Evolutionary conservation across 2,797 vertebrate species (phyloP).

Genomic region (Pogonophryne albipinna): DNA sequence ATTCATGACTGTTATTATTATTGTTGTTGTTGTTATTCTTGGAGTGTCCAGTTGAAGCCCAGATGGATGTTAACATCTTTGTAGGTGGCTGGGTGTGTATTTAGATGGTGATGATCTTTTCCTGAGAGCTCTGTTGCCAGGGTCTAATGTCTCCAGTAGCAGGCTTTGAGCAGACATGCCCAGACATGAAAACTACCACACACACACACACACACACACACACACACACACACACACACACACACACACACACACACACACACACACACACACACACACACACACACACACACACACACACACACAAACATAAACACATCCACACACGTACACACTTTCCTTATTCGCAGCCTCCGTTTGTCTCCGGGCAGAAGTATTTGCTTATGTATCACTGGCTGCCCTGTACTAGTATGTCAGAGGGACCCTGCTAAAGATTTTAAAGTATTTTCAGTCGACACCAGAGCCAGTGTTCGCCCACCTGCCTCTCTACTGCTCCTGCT

Average conservation of each 20-base stretch:
- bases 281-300: constrained; percentile 8
- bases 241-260: too few relatives aligned
- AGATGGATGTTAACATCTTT: constrained; percentile 47
- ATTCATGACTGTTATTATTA: constrained; percentile 2
- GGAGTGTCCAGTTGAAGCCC: constrained; percentile 46
- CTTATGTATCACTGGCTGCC: constrained; percentile 48
- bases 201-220: constrained; percentile 11
- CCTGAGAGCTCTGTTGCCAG: constrained; percentile 79
- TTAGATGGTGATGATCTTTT: constrained; percentile 78
- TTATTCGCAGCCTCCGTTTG: constrained; percentile 46
- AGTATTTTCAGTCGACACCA: constrained; percentile 67
- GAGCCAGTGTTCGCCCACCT: constrained; percentile 60
- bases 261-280: too few relatives aligned
- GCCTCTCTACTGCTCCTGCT: constrained; percentile 31
- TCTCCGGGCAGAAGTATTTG: constrained; percentile 75
- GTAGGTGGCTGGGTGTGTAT: constrained; percentile 71
- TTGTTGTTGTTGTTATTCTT: constrained; percentile 37
- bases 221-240: too few relatives aligned
- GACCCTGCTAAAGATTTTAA: constrained; percentile 38
- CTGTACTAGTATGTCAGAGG: constrained; percentile 41
- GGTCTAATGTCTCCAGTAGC: constrained; percentile 79
- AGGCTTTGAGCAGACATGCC: constrained; percentile 75
- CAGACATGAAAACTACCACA: constrained; percentile 76
- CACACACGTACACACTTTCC: constrained; percentile 28
- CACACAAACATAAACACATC: neutral